Percentiles rank a stretch among this genome's conserved stretches.
phyloP scores from a whole-genome alignment of 2,888 invertebrate species.

The Chalcis sispes region DNA sequence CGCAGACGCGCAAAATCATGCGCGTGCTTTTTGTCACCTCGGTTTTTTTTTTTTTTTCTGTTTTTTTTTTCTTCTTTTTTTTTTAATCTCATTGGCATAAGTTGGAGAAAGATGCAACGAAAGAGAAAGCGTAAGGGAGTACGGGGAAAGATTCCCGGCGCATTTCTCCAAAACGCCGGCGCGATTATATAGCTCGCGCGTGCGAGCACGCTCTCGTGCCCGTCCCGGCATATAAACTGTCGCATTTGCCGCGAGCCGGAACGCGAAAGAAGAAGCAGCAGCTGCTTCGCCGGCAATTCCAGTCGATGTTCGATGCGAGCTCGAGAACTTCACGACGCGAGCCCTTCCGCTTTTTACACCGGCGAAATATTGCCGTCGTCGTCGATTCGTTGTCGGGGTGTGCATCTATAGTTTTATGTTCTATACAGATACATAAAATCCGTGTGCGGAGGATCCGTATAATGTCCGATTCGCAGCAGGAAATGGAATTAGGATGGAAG shows the following conservation, averaged over 20 bases:
- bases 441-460: not conserved
- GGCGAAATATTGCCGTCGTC: not conserved
- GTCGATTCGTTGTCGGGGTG: too few relatives aligned
- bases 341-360: constrained; percentile 69
- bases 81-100: too few relatives aligned
- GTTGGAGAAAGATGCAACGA: not conserved
- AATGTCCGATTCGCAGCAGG: not conserved
- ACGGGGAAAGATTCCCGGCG: constrained; percentile 23
- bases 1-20: constrained; percentile 22
- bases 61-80: too few relatives aligned
- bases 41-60: not conserved
- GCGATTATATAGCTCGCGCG: constrained; percentile 46
- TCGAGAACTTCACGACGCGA: constrained; percentile 60
- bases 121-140: too few relatives aligned
- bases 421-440: not conserved
- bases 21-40: constrained; percentile 37
- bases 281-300: constrained; percentile 64
- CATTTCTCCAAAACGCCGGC: constrained; percentile 37
- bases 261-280: constrained; percentile 65
- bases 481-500: constrained; percentile 41
- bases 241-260: constrained; percentile 12
- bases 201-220: constrained; percentile 34
- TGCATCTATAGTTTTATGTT: not conserved
- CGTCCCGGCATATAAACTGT: constrained; percentile 59
- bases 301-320: constrained; percentile 72